A percentile compares a stretch with the other conserved stretches of the same genome.
Evolutionary conservation across 2,888 invertebrate species (phyloP).

Genomic region (Lapara coniferarum): DNA sequence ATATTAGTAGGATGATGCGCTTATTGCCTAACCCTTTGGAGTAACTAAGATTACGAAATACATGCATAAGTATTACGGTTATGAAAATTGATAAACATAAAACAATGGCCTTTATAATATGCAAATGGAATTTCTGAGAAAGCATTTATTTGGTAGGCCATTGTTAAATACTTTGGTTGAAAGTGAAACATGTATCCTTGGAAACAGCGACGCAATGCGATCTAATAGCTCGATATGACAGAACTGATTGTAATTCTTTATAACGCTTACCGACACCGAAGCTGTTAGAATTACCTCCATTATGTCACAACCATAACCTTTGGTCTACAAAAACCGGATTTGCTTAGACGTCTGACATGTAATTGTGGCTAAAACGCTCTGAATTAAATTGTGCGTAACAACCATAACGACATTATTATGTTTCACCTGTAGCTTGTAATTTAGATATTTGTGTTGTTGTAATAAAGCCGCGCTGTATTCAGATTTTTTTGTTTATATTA

Average conservation of each 20-base stretch:
- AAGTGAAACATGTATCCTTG: conserved; percentile 27
- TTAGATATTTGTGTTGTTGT: neutral
- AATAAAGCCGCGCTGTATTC: too few relatives aligned
- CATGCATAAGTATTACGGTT: too few relatives aligned
- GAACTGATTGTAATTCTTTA: conserved; percentile 8
- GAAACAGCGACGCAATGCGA: conserved; percentile 20
- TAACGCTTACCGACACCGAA: conserved; percentile 1
- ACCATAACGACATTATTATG: neutral
- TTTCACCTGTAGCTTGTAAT: neutral
- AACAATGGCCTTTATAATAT: neutral
- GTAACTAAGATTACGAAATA: too few relatives aligned
- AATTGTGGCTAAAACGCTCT: neutral
- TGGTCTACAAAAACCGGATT: conserved; percentile 18
- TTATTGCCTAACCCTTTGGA: too few relatives aligned
- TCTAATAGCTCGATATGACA: conserved; percentile 21
- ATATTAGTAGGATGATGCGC: too few relatives aligned
- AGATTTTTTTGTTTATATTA: too few relatives aligned
- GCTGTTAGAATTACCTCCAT: neutral
- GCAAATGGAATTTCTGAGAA: neutral
- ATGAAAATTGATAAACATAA: neutral
- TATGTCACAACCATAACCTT: conserved; percentile 8
- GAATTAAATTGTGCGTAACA: neutral
- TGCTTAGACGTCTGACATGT: neutral
- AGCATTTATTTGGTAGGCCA: neutral
- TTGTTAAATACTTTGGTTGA: conserved; percentile 5